A percentile compares a stretch with the other conserved stretches of the same genome.
phyloP scores from a whole-genome alignment of 2,797 vertebrate species.

The Galago senegalensis region DNA sequence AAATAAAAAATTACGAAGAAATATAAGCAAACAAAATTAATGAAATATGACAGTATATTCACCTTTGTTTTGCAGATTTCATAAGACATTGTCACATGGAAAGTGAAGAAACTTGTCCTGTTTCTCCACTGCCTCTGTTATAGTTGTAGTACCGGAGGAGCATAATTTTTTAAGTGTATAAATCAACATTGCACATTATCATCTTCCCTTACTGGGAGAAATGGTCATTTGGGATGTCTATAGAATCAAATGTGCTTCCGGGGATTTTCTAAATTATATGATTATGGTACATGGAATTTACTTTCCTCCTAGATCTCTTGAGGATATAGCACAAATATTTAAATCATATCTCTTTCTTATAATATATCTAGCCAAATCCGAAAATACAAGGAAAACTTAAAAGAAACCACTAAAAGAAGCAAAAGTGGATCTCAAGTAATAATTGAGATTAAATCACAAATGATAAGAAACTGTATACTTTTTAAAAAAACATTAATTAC shows the following conservation, averaged over 20 bases:
- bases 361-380: slow-evolving; percentile 2
- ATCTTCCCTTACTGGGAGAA: background rate
- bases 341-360: background rate
- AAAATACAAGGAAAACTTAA: background rate
- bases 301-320: slow-evolving; percentile 9
- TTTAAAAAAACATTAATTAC: slow-evolving; percentile 16
- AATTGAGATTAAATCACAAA: slow-evolving; percentile 16
- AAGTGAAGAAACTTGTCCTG: background rate
- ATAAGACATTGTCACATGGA: background rate
- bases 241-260: slow-evolving; percentile 25
- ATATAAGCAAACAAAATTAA: background rate
- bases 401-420: slow-evolving; percentile 43
- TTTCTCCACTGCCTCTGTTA: background rate
- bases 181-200: background rate
- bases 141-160: background rate
- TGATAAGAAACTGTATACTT: background rate
- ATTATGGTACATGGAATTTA: background rate
- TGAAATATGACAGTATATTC: background rate
- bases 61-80: background rate
- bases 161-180: background rate
- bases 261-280: slow-evolving; percentile 4
- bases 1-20: slow-evolving; percentile 19
- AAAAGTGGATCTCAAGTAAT: background rate
- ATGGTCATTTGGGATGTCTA: slow-evolving; percentile 1
- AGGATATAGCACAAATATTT: slow-evolving; percentile 30